Conservation (phyloP, 2,113 vertebrate genomes). For the Cryptomyrus ogoouensis region DNA sequence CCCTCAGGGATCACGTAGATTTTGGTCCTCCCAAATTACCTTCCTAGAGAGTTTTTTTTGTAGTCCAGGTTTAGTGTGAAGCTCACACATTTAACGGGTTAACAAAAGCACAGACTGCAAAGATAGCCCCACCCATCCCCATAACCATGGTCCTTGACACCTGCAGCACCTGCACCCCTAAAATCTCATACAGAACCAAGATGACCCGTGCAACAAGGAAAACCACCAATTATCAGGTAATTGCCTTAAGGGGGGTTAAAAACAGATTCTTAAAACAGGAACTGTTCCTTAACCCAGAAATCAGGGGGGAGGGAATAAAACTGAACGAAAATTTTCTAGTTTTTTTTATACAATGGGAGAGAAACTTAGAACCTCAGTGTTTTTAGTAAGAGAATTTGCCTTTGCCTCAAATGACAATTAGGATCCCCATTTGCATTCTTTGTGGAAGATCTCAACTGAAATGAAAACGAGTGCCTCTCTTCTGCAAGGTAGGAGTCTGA, state of each 20-base stretch:
- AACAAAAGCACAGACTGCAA: not conserved
- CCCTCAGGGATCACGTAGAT: not conserved
- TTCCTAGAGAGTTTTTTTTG: not conserved
- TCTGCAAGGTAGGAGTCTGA: slow-evolving; percentile 35
- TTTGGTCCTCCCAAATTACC: slow-evolving; percentile 17
- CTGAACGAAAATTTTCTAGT: not conserved
- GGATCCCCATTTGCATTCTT: slow-evolving; percentile 36
- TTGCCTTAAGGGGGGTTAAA: slow-evolving; percentile 16
- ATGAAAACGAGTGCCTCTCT: slow-evolving; percentile 64
- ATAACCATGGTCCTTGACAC: not conserved
- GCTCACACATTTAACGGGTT: not conserved
- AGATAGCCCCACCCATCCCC: not conserved
- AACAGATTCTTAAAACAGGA: slow-evolving; percentile 42
- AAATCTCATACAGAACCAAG: slow-evolving; percentile 7
- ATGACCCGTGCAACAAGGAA: not conserved
- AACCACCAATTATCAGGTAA: not conserved
- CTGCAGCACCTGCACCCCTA: not conserved
- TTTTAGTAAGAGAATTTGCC: slow-evolving; percentile 41
- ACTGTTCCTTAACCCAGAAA: slow-evolving; percentile 23
- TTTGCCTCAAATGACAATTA: slow-evolving; percentile 32
- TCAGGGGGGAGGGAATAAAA: not conserved
- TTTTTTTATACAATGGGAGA: slow-evolving; percentile 37
- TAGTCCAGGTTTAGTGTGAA: not conserved
- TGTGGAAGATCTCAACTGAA: slow-evolving; percentile 64
- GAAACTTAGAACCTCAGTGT: slow-evolving; percentile 41